Conservation (phyloP, 2,888 invertebrate species). For the Dasysyrphus tricinctus region DNA sequence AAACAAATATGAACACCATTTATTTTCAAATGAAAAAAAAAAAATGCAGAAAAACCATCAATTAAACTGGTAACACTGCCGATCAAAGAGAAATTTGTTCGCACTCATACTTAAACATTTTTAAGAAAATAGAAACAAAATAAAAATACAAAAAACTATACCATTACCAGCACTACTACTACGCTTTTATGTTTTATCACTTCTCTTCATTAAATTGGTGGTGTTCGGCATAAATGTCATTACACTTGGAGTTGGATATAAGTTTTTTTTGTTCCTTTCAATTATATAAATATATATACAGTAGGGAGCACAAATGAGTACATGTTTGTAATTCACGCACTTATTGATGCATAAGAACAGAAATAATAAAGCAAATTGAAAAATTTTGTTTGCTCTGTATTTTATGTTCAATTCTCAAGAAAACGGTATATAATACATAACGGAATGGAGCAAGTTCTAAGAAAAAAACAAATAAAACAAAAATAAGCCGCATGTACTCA, state of each 20-base stretch:
- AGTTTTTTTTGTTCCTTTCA: slow-evolving; percentile 43
- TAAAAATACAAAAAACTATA: neutral
- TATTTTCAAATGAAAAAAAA: neutral
- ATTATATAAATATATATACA: slow-evolving; percentile 29
- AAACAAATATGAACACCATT: neutral
- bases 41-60: neutral
- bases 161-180: slow-evolving; percentile 19
- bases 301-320: too few relatives aligned
- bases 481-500: too few relatives aligned
- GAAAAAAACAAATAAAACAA: too few relatives aligned
- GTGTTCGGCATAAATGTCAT: slow-evolving; percentile 58
- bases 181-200: slow-evolving; percentile 46
- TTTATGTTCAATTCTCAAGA: too few relatives aligned
- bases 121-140: slow-evolving; percentile 7
- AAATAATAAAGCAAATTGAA: too few relatives aligned
- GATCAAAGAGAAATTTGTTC: slow-evolving; percentile 21
- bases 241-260: slow-evolving; percentile 61
- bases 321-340: too few relatives aligned
- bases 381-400: too few relatives aligned
- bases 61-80: slow-evolving; percentile 27
- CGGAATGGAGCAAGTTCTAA: too few relatives aligned
- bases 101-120: neutral
- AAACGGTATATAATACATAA: too few relatives aligned
- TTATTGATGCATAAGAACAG: too few relatives aligned
- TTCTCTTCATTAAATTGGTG: slow-evolving; percentile 35